Base-by-base conservation (phyloP, 2,113 vertebrate genomes). In the Pelmatolapia mariae region DNA sequence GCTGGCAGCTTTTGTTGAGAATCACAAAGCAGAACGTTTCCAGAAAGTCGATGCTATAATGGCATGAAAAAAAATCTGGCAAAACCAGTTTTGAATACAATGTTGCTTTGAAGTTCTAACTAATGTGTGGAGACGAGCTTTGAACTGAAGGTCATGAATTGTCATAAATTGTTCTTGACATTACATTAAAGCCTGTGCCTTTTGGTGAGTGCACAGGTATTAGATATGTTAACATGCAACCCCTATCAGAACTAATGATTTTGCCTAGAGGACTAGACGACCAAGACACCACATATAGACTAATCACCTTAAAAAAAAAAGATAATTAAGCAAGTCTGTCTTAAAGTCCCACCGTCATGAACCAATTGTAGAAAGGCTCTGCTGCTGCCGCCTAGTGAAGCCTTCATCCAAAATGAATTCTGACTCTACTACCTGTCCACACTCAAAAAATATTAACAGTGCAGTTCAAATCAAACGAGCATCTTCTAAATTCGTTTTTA, bases 401-500 rank as follows among this genome's bases (percentile, higher is more conserved):
- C 11, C 63, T 15, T 22, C 63, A 43, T 40, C 33, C 63, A 40
- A 40, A 40, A 9, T 71, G 11, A 13, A 71, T 40, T 68, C 63
- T 68, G 63, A 38, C 36, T 71, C 19, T 40, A 24, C 63, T 36
- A 66, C 61, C 61, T 68, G 19, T 38, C 63, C 63, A 71, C 12
- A 71, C 36, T 0, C 36, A 5, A 4, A 22, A 22, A 68, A 68
- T 40, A 8, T 40, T 4, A 3, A 38, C 63, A 71, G 0, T 71
- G n/a, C n/a, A 22, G 13, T 71, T 43, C 4, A 24, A 16, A 71
- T 43, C 66, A 45, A 71, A 40, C 1, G 5, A 24, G 66, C 22
- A 45, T 43, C 38, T 43, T 26, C 66, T 1, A 71, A 71, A 71
- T 43, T 24, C 0, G 1, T 43, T 2, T 26, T 24, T 24, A 24